phyloP scores from a whole-genome alignment of 2,797 vertebrate species.

The Trachops cirrhosus region DNA sequence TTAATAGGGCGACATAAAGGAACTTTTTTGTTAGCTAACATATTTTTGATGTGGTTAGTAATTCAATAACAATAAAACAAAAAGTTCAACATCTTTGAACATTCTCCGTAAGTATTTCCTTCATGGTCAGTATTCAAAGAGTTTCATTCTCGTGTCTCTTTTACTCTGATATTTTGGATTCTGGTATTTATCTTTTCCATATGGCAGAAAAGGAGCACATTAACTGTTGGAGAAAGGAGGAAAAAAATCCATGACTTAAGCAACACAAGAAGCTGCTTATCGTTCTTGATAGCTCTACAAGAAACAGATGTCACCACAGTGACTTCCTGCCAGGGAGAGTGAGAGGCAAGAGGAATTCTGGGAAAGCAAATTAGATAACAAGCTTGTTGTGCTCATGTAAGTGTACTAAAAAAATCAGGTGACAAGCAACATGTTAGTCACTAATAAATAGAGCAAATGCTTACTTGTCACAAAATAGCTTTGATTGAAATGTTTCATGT shows the following conservation, averaged over 20 bases:
- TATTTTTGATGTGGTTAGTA: constrained; percentile 32
- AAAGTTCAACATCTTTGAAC: constrained; percentile 51
- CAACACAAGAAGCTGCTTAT: constrained; percentile 63
- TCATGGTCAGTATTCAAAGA: constrained; percentile 53
- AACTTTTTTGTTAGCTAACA: not conserved
- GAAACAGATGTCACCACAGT: constrained; percentile 71
- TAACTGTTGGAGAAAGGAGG: constrained; percentile 48
- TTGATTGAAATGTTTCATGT: constrained; percentile 39
- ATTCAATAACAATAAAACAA: constrained; percentile 44
- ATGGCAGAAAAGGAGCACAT: constrained; percentile 56
- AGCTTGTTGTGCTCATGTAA: not conserved
- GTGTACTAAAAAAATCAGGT: constrained; percentile 42
- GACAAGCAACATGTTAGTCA: not conserved
- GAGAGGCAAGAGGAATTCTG: constrained; percentile 42
- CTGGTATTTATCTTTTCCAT: constrained; percentile 73
- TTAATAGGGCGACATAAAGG: not conserved
- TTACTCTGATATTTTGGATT: constrained; percentile 60
- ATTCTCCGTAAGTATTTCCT: constrained; percentile 18
- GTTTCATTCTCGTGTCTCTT: constrained; percentile 48
- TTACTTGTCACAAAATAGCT: not conserved
- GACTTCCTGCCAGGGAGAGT: constrained; percentile 46
- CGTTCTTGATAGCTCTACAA: constrained; percentile 67
- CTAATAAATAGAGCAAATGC: constrained; percentile 43
- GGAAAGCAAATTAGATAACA: constrained; percentile 49
- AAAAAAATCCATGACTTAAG: constrained; percentile 57